Percentiles rank a stretch among this genome's conserved stretches.
Evolutionary conservation across 2,797 vertebrate genomes (phyloP).

Genomic region (Neopelma chrysocephalum): DNA sequence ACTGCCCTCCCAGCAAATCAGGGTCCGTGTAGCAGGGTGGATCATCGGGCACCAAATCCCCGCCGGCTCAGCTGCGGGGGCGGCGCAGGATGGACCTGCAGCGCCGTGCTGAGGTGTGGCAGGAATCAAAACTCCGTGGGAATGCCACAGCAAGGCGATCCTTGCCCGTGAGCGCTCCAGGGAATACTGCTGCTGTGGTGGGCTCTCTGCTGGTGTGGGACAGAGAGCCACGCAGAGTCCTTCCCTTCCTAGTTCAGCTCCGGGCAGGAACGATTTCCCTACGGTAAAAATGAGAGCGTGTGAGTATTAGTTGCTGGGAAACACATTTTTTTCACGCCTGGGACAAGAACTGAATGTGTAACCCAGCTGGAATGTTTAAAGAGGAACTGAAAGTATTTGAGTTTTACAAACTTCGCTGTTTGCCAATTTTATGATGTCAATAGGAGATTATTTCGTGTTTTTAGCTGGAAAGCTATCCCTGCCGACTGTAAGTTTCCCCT

Average conservation of each 20-base stretch:
- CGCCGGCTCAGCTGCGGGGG: rapidly evolving
- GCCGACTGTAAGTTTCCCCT: neutral
- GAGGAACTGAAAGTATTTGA: neutral
- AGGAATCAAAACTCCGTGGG: neutral
- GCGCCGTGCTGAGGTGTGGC: neutral
- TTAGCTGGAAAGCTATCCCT: neutral
- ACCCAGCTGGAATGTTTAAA: neutral
- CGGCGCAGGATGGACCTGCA: neutral
- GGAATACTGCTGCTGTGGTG: neutral
- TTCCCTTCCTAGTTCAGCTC: neutral
- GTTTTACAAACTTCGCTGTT: neutral
- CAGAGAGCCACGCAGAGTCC: neutral
- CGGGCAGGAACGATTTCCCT: neutral
- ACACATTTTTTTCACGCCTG: rapidly evolving
- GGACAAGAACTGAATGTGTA: neutral
- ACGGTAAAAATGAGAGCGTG: neutral
- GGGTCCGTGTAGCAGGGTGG: neutral
- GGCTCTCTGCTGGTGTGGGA: neutral
- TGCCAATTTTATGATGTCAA: neutral
- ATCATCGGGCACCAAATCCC: neutral
- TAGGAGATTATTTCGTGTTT: neutral
- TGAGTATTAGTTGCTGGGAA: neutral
- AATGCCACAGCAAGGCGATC: neutral
- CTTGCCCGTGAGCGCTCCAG: rapidly evolving
- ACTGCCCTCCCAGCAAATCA: neutral